Base-by-base conservation (phyloP, 2,797 vertebrate genomes). In the Coreius guichenoti region DNA sequence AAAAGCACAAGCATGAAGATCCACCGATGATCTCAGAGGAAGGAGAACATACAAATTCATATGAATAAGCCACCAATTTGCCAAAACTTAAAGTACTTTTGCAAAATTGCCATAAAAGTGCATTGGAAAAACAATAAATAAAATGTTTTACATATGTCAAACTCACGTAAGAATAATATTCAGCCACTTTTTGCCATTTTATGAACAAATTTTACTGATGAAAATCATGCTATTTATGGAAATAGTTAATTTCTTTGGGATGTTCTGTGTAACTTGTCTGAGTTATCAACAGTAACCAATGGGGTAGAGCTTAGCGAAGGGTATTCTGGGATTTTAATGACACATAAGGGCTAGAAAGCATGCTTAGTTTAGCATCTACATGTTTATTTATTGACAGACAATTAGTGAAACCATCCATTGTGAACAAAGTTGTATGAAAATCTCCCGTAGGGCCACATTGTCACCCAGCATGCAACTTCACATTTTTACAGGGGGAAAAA, bases 401-500 rank as follows among this genome's bases (percentile, higher is more conserved):
- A 26, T 11, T 36, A 31, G 2, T 17, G 23, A 33, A 67, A 33
- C 45, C 58, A 65, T 21, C 17, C 33, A 21, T 45, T 72, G 2
- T 72, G 69, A 36, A 63, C 23, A 33, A 51, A 26, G 23, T 36
- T 39, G 67, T 29, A 8, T 49, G 31, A 26, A 73, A 51, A 67
- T 21, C 68, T 56, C 69, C 29, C 2, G 6, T 47, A 76, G n/a
- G 36, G 47, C 61, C 61, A 36, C 26, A 33, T 69, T 82, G 39
- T 76, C 79, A 58, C 67, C 39, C 33, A 72, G 54, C 31, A 2
- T 72, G 79, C 58, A 54, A 11, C 9, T 73, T 80, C n/a, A 80
- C 51, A 21, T 68, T 23, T 29, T 74, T 74, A 56, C 84, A 81
- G 69, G 39, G 39, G 39, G 13, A 26, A 75, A 31, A 75, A 29